A percentile compares a stretch with the other conserved stretches of the same genome.
These are phyloP conservation scores for Sepiola atlantica DNA, from an alignment of 2,888 invertebrate genomes.

Conservation along the genomic window DNA sequence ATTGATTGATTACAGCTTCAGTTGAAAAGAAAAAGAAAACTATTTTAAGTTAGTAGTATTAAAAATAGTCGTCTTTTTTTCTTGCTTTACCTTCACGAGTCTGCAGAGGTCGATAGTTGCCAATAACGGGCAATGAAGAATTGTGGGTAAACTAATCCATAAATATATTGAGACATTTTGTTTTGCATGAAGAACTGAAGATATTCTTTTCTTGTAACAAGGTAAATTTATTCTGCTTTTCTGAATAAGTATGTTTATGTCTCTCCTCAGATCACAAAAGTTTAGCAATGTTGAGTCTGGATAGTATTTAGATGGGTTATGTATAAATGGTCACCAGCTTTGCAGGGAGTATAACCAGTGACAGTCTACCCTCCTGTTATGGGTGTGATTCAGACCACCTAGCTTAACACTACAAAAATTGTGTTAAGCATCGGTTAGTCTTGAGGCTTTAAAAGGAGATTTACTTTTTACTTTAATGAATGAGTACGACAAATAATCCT, in stretches of 20 bases:
- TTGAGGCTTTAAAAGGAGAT: too few species aligned
- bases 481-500: too few species aligned
- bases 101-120: not conserved
- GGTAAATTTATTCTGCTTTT: not conserved
- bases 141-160: not conserved
- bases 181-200: not conserved
- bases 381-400: too few species aligned
- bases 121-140: not conserved
- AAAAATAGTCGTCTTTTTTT: not conserved
- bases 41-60: not conserved
- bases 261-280: too few species aligned
- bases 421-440: too few species aligned
- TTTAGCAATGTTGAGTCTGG: too few species aligned
- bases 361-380: too few species aligned
- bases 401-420: too few species aligned
- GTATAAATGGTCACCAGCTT: too few species aligned
- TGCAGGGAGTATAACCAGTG: too few species aligned
- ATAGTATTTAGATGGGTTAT: too few species aligned
- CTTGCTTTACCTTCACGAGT: not conserved
- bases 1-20: not conserved
- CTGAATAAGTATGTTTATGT: not conserved
- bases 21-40: not conserved
- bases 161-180: not conserved
- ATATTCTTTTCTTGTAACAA: not conserved
- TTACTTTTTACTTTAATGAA: too few species aligned